Evolutionary conservation across 1,140 invertebrate species (phyloP), one percentile per base, ranked within the genome.

Genomic region (Cryptotermes secundus): DNA sequence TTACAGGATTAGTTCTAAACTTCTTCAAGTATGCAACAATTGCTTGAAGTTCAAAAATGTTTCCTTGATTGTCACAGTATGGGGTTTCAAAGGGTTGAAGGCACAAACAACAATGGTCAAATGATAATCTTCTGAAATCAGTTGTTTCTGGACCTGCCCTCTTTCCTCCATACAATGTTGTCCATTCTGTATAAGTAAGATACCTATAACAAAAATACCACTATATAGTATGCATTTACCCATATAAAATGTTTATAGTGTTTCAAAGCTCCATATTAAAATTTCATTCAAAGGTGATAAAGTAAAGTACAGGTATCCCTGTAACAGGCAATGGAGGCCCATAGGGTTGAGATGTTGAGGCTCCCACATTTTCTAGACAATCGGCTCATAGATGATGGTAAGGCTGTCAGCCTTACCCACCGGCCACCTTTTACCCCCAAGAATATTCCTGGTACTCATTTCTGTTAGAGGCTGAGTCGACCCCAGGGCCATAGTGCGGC

Each of bases 151-250:
- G 90, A 83, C 94, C 94, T 19, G 93, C 91, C 89, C 94, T 96
- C 91, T 98, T 98, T 0, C 98, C 98, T 80, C 98, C 98, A 89
- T 98, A 99, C 34, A 99, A 90, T 81, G 96, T 96, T 83, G 94
- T 96, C 98, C 98, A 99, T 91, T 99, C 98, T 22, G 97, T 98
- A 88, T 96, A 97, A 35, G 98, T 99, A 83, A 99, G 90, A 89
- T 99, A 99, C 94, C 97, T 98, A 86, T 84, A 87, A 87, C 38
- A 82, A 12, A 86, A 83, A 79, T 79, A 80, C 82, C 26, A 87
- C 84, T 36, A 79, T 26, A 72, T 72, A n/a, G 35, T 24, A 79
- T 14, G 22, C 22, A 53, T 34, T 38, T 19, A 53, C 36, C 7
- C 16, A 85, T 36, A 59, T 82, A 65, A 83, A 80, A 79, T 38